These are phyloP conservation scores for Enteromius afrohamiltoni DNA, from an alignment of 2,797 vertebrate species.

Conservation along the genomic window DNA sequence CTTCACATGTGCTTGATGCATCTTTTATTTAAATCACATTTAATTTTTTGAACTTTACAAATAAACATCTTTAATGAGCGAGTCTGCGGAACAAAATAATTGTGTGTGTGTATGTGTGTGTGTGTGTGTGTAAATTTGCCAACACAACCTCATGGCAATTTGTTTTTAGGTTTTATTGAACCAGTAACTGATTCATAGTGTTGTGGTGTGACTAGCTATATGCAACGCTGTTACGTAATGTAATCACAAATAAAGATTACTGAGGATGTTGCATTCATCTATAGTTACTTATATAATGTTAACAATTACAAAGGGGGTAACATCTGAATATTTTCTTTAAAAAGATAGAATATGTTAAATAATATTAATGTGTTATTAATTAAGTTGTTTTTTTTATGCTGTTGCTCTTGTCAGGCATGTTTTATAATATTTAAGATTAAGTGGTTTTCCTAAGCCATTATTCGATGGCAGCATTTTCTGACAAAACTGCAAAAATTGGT, in stretches of 20 bases:
- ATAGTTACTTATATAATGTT: neutral
- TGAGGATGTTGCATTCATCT: neutral
- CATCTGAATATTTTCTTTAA: neutral
- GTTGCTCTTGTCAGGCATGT: neutral
- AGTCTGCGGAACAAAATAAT: neutral
- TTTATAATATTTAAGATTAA: neutral
- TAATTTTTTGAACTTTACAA: neutral
- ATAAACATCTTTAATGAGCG: neutral
- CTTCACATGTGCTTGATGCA: neutral
- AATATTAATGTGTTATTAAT: neutral
- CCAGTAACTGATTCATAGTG: neutral
- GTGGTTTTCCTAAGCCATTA: neutral
- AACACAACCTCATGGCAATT: neutral
- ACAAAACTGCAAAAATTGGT: neutral
- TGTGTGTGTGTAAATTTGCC: neutral
- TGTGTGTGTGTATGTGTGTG: too few species aligned
- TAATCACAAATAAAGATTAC: neutral
- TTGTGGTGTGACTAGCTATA: neutral
- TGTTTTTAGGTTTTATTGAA: neutral
- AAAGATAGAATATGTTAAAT: neutral
- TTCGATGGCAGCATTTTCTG: neutral
- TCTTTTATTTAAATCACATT: neutral
- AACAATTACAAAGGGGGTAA: neutral
- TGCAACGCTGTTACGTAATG: neutral
- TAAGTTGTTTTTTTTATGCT: neutral